Conservation (phyloP, 2,113 vertebrate species). For the Acanthisitta chloris region DNA sequence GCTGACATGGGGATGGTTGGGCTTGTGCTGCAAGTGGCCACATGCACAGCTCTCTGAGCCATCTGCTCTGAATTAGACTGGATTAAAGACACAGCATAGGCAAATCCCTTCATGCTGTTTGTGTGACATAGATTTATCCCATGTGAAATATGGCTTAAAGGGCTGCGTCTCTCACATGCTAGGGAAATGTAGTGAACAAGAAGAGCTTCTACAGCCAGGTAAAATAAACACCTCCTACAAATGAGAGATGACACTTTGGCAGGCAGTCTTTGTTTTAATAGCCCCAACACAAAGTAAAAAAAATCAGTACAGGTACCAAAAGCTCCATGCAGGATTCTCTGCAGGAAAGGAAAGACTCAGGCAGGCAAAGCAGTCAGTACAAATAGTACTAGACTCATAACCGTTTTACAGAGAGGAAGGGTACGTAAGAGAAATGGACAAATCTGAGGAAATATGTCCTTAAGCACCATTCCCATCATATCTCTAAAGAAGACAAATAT, state of each 20-base stretch:
- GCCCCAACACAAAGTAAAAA: not conserved
- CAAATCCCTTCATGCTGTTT: slow-evolving; percentile 15
- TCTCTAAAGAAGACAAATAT: not conserved
- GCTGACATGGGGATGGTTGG: fast-evolving
- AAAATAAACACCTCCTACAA: not conserved
- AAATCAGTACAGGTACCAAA: not conserved
- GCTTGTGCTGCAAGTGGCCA: not conserved
- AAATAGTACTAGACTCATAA: not conserved
- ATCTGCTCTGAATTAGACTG: slow-evolving; percentile 41
- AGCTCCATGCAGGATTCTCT: not conserved
- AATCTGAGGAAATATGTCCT: not conserved
- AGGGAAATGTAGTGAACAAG: not conserved
- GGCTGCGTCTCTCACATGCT: not conserved
- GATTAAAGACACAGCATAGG: not conserved
- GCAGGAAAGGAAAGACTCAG: not conserved
- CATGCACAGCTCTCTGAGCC: not conserved
- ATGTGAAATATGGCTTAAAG: slow-evolving; percentile 3
- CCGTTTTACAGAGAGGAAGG: not conserved
- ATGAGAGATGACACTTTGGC: not conserved
- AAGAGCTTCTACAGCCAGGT: not conserved
- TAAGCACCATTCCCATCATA: not conserved
- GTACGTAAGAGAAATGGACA: not conserved
- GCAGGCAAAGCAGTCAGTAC: not conserved
- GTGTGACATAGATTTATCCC: not conserved
- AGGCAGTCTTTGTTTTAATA: not conserved